Conservation (phyloP, 2,888 invertebrate species). For the Trachelus troglodyta region DNA sequence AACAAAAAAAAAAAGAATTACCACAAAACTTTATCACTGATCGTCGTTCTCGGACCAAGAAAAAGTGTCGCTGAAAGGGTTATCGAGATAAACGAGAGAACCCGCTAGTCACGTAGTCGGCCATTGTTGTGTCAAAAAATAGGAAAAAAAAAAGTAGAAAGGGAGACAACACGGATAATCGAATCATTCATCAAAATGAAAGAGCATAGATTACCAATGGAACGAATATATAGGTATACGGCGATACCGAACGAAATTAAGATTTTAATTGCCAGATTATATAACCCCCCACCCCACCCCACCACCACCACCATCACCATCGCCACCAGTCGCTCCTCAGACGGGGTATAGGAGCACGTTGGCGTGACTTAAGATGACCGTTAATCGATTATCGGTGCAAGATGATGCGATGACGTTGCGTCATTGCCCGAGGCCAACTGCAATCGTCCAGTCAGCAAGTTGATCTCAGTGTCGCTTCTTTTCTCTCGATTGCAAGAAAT, state of each 20-base stretch:
- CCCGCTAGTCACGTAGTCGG: background rate
- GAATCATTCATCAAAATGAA: background rate
- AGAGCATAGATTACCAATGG: background rate
- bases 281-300: background rate
- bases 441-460: constrained; percentile 2
- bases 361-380: background rate
- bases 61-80: background rate
- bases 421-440: background rate
- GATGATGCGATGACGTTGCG: constrained; percentile 1
- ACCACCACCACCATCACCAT: no score
- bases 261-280: constrained; percentile 1
- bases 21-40: background rate
- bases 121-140: background rate
- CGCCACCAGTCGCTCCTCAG: no score
- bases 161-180: background rate
- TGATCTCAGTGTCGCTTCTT: background rate
- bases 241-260: background rate
- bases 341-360: background rate
- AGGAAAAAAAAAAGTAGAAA: background rate
- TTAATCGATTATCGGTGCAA: constrained; percentile 3
- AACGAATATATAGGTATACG: background rate
- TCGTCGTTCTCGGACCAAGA: background rate
- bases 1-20: background rate
- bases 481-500: background rate
- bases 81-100: background rate